Base-by-base conservation (phyloP, 2,113 vertebrate species). In the Emydura subglobosa region DNA sequence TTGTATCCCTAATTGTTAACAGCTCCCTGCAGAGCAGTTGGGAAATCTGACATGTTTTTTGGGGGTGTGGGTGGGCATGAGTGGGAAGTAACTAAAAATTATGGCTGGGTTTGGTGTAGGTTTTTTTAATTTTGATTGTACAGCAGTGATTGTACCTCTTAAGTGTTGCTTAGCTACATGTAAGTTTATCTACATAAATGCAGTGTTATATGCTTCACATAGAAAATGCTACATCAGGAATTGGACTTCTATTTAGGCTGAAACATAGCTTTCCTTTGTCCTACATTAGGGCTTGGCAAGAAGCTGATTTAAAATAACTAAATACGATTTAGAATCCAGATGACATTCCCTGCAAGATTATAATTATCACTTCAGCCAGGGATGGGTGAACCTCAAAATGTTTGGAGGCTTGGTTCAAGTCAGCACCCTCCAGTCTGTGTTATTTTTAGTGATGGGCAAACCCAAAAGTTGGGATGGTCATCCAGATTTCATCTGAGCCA, bases 71-170 rank as follows among this genome's bases (percentile, higher is more conserved):
- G 96, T 93, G 87, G 91, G 61, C 11, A 4, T 10, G 83, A 93
- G 97, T 96, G 91, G 97, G 95, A 86, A 93, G 96, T 57, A 97
- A 83, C 94, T 95, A 96, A 96, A 94, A 96, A 87, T 10, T 88
- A 19, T 81, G 47, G 24, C 13, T 10, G 78, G 85, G 59, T 95
- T 93, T 17, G 68, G 11, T 91, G 74, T 57, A 22, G 76, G 86
- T 92, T 39, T 0, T 91, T 89, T 88, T 88, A 87, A 76, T 95
- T 94, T 83, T 76, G 65, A 83, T 47, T 88, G 49, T 19, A 65
- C 22, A 82, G 68, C 22, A 82, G 93, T 78, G 89, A 80, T 61
- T 22, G 59, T 14, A 83, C 42, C 87, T 51, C 68, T 91, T 44
- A 91, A 29, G 42, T 39, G 79, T 25, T 78, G 72, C 81, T 85